Evolutionary conservation across 2,113 vertebrate genomes (phyloP).

Genomic region (Cheirogaleus medius): DNA sequence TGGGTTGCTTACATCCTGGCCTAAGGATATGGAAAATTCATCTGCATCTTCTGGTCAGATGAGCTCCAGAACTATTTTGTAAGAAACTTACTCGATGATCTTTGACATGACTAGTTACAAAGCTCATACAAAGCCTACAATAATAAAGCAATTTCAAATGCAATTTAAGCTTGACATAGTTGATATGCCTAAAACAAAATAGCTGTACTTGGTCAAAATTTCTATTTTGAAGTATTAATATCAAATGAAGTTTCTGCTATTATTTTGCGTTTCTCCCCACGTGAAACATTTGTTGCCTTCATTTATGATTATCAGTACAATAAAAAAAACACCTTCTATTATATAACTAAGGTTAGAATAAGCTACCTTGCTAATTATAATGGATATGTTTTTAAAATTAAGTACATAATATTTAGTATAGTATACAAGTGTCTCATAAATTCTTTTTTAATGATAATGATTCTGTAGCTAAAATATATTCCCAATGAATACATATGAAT

Average conservation of each 20-base stretch:
- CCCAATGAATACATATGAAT: background rate
- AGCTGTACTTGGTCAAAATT: conserved; percentile 49
- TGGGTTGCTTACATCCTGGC: conserved; percentile 45
- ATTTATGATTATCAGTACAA: conserved; percentile 22
- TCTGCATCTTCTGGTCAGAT: background rate
- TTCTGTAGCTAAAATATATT: conserved; percentile 2
- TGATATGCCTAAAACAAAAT: conserved; percentile 46
- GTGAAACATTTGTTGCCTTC: conserved; percentile 21
- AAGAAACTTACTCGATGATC: background rate
- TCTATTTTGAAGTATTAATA: conserved; percentile 35
- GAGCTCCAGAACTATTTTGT: conserved; percentile 9
- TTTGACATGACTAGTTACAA: conserved; percentile 21
- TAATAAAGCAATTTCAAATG: conserved; percentile 64
- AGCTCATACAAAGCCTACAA: conserved; percentile 46
- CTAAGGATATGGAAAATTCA: background rate
- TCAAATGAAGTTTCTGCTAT: conserved; percentile 17
- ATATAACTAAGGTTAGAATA: background rate
- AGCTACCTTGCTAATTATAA: background rate
- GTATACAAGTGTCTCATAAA: background rate
- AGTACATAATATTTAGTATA: background rate
- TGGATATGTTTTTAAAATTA: conserved; percentile 22
- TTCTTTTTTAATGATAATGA: conserved; percentile 31
- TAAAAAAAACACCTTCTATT: conserved; percentile 21
- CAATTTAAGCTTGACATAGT: conserved; percentile 59
- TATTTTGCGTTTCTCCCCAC: conserved; percentile 46